A percentile compares a stretch with the other conserved stretches of the same genome.
Conservation (phyloP, 2,888 invertebrate species). For the Elmis aenea region DNA sequence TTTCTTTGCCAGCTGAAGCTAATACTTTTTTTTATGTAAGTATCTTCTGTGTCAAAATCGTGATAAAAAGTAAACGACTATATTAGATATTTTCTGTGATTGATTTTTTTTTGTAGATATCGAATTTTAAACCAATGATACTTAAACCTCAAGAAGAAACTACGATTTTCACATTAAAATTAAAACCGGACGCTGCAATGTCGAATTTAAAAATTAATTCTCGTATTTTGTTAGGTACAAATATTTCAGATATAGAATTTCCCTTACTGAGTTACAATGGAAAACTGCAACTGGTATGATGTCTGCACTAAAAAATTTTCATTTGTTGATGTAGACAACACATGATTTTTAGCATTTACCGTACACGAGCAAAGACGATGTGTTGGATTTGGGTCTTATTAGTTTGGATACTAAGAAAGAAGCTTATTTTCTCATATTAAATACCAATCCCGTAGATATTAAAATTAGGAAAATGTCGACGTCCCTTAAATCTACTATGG, state of each 20-base stretch:
- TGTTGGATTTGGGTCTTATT: constrained; percentile 61
- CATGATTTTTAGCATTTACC: constrained; percentile 39
- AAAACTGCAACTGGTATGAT: constrained; percentile 55
- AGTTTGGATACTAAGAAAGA: constrained; percentile 61
- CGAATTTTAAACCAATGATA: constrained; percentile 56
- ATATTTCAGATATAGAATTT: constrained; percentile 65
- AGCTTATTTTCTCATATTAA: constrained; percentile 66
- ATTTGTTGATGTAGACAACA: neutral
- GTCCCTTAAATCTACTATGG: constrained; percentile 54
- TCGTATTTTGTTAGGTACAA: constrained; percentile 63
- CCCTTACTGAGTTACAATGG: constrained; percentile 72
- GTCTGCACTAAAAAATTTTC: constrained; percentile 4
- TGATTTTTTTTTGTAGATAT: constrained; percentile 47
- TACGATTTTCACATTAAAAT: constrained; percentile 54
- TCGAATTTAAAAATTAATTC: constrained; percentile 57
- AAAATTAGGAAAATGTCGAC: constrained; percentile 56
- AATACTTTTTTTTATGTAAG: constrained; percentile 57
- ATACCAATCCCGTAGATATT: constrained; percentile 71
- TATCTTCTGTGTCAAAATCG: constrained; percentile 4
- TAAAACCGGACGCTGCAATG: constrained; percentile 49
- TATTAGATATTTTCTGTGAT: neutral
- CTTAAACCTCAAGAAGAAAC: constrained; percentile 56
- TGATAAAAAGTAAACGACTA: constrained; percentile 1
- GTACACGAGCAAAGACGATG: constrained; percentile 41
- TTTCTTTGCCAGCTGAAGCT: constrained; percentile 59